phyloP scores from a whole-genome alignment of 1,140 invertebrate species.

The Drosophila neocordata region DNA sequence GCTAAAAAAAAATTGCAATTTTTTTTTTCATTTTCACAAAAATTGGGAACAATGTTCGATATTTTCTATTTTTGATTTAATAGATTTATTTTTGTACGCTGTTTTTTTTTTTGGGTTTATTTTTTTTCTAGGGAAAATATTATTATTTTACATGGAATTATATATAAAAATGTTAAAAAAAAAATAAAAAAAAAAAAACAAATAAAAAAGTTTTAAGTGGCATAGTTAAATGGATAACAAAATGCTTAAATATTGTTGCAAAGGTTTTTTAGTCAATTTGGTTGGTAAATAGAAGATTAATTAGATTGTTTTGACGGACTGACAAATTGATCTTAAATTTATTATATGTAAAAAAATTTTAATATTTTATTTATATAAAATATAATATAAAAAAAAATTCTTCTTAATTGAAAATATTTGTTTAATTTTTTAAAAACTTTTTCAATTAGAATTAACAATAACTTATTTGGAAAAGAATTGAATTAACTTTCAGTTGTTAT shows the following conservation, averaged over 20 bases:
- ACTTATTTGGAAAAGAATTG: no score
- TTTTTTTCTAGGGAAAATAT: not conserved
- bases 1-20: constrained; percentile 29
- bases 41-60: constrained; percentile 82
- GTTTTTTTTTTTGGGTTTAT: constrained; percentile 5
- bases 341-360: no score
- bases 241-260: not conserved
- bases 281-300: no score
- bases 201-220: not conserved
- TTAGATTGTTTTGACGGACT: no score
- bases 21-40: constrained; percentile 65
- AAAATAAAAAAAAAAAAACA: not conserved
- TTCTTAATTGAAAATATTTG: no score
- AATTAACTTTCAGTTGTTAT: no score
- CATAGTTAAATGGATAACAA: not conserved
- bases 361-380: no score
- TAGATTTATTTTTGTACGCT: constrained; percentile 16
- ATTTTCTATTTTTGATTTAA: constrained; percentile 28
- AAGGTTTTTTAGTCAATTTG: no score
- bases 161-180: constrained; percentile 2
- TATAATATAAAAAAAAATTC: no score
- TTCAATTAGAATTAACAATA: no score
- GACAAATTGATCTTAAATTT: no score
- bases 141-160: constrained; percentile 22
- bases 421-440: no score